A percentile compares a stretch with the other conserved stretches of the same genome.
Conservation (phyloP, 35 echinoderm and acorn worm genomes). For the Apostichopus californicus region DNA sequence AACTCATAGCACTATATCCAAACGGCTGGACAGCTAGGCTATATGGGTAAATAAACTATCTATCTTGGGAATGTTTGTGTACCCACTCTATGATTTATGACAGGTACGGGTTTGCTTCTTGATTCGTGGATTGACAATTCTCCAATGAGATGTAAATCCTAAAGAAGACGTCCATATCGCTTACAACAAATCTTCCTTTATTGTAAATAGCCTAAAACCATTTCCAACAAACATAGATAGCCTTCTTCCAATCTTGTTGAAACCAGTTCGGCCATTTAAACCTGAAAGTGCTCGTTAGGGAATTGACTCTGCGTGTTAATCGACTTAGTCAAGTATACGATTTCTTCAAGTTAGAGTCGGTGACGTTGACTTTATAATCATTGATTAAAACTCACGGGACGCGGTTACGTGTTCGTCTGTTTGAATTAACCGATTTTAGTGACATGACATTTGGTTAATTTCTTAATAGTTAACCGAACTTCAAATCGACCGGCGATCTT, state of each 20-base stretch:
- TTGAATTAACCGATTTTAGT: slow-evolving; percentile 15
- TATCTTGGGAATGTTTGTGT: too few relatives aligned
- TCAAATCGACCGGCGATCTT: slow-evolving; percentile 2
- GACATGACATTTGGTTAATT: slow-evolving; percentile 23
- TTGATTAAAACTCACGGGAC: slow-evolving; percentile 21
- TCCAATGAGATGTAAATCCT: too few relatives aligned
- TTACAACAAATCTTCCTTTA: background rate
- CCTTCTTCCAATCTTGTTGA: background rate
- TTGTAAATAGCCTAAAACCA: background rate
- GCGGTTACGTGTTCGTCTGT: slow-evolving; percentile 20
- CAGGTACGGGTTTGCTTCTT: too few relatives aligned
- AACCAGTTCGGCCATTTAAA: background rate
- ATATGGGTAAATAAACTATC: too few relatives aligned
- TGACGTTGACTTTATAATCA: slow-evolving; percentile 12
- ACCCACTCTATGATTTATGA: too few relatives aligned
- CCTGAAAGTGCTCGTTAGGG: background rate
- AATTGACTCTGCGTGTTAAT: background rate
- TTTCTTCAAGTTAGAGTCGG: background rate
- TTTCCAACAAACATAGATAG: background rate
- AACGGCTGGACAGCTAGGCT: too few relatives aligned
- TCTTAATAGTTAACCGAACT: slow-evolving; percentile 22
- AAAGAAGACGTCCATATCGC: too few relatives aligned
- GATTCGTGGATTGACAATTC: too few relatives aligned
- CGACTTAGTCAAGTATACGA: background rate
- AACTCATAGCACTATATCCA: too few relatives aligned